Evolutionary conservation across 2,888 invertebrate genomes (phyloP), one percentile per base, ranked within the genome.

Genomic region (Tinea pellionella): DNA sequence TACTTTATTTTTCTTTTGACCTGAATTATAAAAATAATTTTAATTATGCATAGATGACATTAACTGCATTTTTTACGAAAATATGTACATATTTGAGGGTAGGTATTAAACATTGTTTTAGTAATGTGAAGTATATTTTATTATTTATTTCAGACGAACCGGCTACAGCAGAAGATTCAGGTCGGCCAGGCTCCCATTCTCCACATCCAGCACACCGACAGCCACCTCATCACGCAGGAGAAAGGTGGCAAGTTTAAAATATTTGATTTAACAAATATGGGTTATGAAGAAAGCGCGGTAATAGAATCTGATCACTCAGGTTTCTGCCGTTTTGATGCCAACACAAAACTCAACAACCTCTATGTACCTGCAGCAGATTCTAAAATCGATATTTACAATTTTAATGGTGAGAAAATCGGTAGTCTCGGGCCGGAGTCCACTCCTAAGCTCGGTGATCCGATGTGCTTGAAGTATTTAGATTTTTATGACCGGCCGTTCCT

Each of bases 171-270:
- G 64, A 91, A 92, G 74, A 89, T 93, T 67, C 79, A 89, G 69
- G 89, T 91, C 73, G 92, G 92, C 68, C 85, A 88, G 70, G 88
- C 89, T 72, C 89, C 91, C 56, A 91, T 92, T 65, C 88, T 92
- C 68, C 88, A 89, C 63, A 78, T 93, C 64, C 88, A 89, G 67
- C 90, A 90, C 69, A 88, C 91, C 2, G 83, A 85, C 61, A 88
- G 89, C 64, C 87, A 89, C 64, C 86, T 94, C 64, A 87, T 94
- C 65, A 91, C 93, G 8, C 94, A 94, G 79, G 92, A 93, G 73
- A 94, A 94, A 75, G 91, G 90, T 62, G 94, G 94, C 63, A 78
- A 83, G 59, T 88, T 92, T 51, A 92, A 92, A 77, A 78, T 92
- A 64, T 94, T 93, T 90, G 82, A 88, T 65, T 84, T 88, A 65